Evolutionary conservation across 2,797 vertebrate genomes (phyloP), one percentile per base, ranked within the genome.

Genomic region (Nyctibius grandis): DNA sequence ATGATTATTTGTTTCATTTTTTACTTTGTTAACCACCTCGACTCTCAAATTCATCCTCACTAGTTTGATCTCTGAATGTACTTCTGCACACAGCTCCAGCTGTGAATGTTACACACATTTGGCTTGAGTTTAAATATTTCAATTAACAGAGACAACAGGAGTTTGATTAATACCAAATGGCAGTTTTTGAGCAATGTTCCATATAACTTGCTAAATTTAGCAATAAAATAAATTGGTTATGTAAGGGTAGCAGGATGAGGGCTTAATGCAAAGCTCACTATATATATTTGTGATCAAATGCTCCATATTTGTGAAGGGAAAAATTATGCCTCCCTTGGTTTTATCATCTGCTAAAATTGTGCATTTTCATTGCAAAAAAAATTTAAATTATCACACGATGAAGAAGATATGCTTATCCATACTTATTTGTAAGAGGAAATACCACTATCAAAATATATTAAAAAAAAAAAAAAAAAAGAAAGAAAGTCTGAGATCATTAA

Each of bases 131-230:
- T 96, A 97, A 98, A 97, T 97, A 98, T 98, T 98, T 98, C 97
- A 98, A 97, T 98, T 98, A 98, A 98, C 95, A 96, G 95, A 97
- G 97, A 97, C 97, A 98, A 98, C 97, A 97, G 97, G 97, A 98
- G 97, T 97, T 97, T 98, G 97, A 98, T 98, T 98, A 98, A 98
- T 97, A 97, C 96, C 96, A 92, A 98, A 96, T 96, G 87, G 96
- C 96, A 97, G 96, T 98, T 98, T 98, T 97, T 97, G 97, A 98
- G 97, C 96, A 98, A 97, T 93, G 97, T 97, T 98, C 96, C 97
- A 97, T 94, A 97, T 90, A 97, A 97, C 93, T 96, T 93, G 91
- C 97, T 97, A 98, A 98, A 98, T 98, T 97, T 98, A 98, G 97
- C 93, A 98, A 97, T 97, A 92, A 97, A 98, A 97, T 97, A 97